Percentiles rank a stretch among this genome's conserved stretches.
Conservation (phyloP, 1,140 invertebrate genomes). For the Caerostris darwini region DNA sequence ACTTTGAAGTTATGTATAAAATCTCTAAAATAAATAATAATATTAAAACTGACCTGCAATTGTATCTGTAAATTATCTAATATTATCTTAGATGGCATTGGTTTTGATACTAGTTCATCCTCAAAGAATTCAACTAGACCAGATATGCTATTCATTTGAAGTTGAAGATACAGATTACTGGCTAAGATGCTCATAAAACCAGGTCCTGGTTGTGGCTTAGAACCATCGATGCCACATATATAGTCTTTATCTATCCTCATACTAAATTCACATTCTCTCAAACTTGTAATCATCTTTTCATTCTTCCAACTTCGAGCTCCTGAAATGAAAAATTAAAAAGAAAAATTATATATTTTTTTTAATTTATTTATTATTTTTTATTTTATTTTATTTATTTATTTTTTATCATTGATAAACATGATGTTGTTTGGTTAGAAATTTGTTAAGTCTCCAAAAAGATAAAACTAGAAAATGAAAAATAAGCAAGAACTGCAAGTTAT, state of each 20-base stretch:
- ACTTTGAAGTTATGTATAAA: neutral
- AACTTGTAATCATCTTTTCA: slow-evolving; percentile 2
- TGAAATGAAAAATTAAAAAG: neutral
- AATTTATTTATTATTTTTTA: neutral
- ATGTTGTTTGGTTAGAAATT: too few relatives aligned
- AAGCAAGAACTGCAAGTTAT: too few relatives aligned
- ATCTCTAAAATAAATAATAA: neutral
- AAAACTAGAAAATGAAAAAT: too few relatives aligned
- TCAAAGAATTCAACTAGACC: slow-evolving; percentile 74
- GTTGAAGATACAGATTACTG: slow-evolving; percentile 65
- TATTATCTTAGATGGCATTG: slow-evolving; percentile 74
- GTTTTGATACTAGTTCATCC: slow-evolving; percentile 73
- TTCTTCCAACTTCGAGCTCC: slow-evolving; percentile 74
- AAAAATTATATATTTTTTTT: neutral
- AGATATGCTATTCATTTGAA: slow-evolving; percentile 75
- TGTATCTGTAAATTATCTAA: slow-evolving; percentile 73
- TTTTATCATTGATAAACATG: too few relatives aligned
- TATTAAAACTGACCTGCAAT: slow-evolving; percentile 63
- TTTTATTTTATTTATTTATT: too few relatives aligned
- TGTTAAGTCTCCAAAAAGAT: too few relatives aligned
- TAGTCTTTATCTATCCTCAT: slow-evolving; percentile 70
- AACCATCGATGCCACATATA: neutral
- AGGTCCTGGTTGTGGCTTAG: slow-evolving; percentile 12
- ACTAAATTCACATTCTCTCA: slow-evolving; percentile 70
- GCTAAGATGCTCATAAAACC: slow-evolving; percentile 71